Evolutionary conservation across 2,888 invertebrate species (phyloP), one percentile per base, ranked within the genome.

Genomic region (Cancer borealis): DNA sequence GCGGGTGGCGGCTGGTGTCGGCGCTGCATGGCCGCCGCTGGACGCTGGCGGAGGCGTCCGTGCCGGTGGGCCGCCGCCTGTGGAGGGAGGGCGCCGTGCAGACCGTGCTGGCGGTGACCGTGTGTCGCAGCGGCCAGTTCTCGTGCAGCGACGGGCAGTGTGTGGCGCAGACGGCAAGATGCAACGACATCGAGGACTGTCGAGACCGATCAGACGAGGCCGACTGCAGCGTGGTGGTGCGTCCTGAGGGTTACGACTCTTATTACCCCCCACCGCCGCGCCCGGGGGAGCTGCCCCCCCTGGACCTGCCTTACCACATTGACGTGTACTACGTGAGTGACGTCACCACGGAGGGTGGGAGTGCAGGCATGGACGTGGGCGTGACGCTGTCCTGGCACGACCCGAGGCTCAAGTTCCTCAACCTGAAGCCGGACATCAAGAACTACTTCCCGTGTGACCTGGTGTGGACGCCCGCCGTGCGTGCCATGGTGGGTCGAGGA

Each of bases 401-500:
- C 73, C 93, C 95, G 21, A 45, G 95, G 26, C 87, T 95, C 21
- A 87, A 91, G 26, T 95, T 94, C 88, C 49, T 90, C 88, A 93
- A 95, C 84, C 91, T 95, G 0, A 95, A 94, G 73, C 60, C 87
- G 8, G 49, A 87, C 46, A 92, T 94, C 54, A 95, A 95, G 60
- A 95, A 95, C 84, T 95, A 94, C 60, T 95, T 95, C 92, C 73
- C 92, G n/a, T 95, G 95, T 30, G n/a, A 92, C n/a, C 49, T 92
- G 88, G 91, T 94, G n/a, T 95, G 95, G 95, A 95, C 93, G 45
- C 95, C 95, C 30, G 88, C 84, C 60, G 93, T 95, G 17, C 92
- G 94, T 26, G 92, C 95, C 3, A 88, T 95, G 39, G 87, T 94
- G 0, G 95, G 95, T 6, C 87, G 93, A 73, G 95, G 95, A 0